phyloP scores from a whole-genome alignment of 2,113 vertebrate species.

The Rhinopithecus roxellana region DNA sequence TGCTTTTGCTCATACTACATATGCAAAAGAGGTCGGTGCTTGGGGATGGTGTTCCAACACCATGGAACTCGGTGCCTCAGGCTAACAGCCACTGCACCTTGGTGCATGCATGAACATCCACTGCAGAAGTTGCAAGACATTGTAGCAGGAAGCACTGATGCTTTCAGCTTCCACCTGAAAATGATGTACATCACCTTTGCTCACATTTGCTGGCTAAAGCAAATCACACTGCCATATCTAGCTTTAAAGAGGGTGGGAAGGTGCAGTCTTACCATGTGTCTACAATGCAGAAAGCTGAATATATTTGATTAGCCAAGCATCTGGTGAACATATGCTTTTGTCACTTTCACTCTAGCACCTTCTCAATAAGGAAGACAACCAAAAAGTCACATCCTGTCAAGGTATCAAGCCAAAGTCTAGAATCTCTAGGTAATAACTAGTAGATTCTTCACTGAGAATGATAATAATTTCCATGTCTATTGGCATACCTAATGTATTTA shows the following conservation, averaged over 20 bases:
- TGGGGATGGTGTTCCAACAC: rapidly evolving
- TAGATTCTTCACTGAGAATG: background rate
- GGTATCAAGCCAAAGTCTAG: background rate
- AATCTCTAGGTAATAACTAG: background rate
- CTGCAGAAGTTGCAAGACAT: background rate
- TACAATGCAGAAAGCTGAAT: background rate
- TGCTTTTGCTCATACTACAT: background rate
- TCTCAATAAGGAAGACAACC: background rate
- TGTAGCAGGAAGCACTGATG: rapidly evolving
- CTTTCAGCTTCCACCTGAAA: background rate
- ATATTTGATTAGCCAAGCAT: background rate
- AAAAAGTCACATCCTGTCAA: background rate
- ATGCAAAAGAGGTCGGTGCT: background rate
- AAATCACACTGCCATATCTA: background rate
- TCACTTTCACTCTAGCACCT: background rate
- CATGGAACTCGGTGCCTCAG: rapidly evolving
- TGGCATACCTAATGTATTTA: background rate
- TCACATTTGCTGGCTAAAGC: background rate
- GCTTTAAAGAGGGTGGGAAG: background rate
- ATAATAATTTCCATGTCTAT: background rate
- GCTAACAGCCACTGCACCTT: too few species aligned
- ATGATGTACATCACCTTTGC: background rate
- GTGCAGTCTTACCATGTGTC: background rate
- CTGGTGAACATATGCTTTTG: background rate
- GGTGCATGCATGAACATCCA: rapidly evolving